Evolutionary conservation across 2,888 invertebrate species (phyloP), one percentile per base, ranked within the genome.

Genomic region (Aporophyla lueneburgensis): DNA sequence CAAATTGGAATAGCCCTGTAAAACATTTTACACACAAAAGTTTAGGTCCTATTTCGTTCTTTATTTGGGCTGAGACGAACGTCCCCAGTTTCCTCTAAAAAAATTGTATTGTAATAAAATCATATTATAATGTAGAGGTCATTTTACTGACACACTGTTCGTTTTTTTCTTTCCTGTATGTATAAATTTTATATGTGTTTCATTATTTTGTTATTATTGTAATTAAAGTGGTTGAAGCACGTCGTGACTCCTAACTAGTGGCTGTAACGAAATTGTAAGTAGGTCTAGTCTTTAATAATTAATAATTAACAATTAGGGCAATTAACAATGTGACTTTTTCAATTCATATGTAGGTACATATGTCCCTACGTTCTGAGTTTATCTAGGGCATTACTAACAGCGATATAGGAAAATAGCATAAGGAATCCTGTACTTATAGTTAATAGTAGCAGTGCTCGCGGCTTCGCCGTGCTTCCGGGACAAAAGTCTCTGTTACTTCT

Each of bases 131-230:
- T 63, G 14, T 33, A 43, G 14, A 71, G 27, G 62, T 77, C 2
- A 77, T 72, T 21, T 65, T 33, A n/a, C 46, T 24, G n/a, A 63
- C n/a, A 9, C 9, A 6, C 14, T 14, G n/a, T 16, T 24, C 0
- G 7, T 67, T 70, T 40, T 33, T 51, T 54, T 27, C 5, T 71
- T 62, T 78, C 5, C 9, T 2, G 40, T 78, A 24, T 19, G 27
- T 72, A 83, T 83, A 83, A 43, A 78, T 51, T 24, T 21, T 16
- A 58, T 7, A 33, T 9, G 16, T 54, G 19, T 5, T 27, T 58
- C 0, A 51, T 33, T 21, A 19, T 63, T 61, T 53, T 43, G 43
- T 58, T 79, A 84, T 65, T 83, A 54, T 59, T 68, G 16, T 62
- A 62, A n/a, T 63, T 27, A 12, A 56, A 54, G 84, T 58, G 46